Percentiles rank a stretch among this genome's conserved stretches.
These are phyloP conservation scores for Phoenoteleia sp. DNA, from an alignment of 2,888 invertebrate species.

Conservation along the genomic window DNA sequence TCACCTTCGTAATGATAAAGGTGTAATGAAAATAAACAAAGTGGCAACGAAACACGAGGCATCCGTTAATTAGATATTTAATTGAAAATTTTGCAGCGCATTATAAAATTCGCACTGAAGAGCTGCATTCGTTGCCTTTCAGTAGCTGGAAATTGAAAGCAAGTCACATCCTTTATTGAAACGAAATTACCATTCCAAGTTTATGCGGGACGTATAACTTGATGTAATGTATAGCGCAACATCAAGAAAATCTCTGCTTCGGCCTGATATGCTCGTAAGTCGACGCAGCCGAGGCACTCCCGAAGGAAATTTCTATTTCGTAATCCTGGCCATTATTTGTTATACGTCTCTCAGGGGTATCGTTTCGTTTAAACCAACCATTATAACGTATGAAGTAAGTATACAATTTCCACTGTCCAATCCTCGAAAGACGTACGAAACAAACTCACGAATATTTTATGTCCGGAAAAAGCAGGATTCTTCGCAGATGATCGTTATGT, in stretches of 20 bases:
- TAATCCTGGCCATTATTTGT: conserved; percentile 70
- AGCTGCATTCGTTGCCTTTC: conserved; percentile 22
- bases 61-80: conserved; percentile 36
- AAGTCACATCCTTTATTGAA: conserved; percentile 54
- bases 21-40: conserved; percentile 17
- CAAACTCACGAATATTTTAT: conserved; percentile 37
- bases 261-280: conserved; percentile 55
- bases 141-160: conserved; percentile 52
- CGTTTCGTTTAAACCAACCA: conserved; percentile 68
- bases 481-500: not conserved
- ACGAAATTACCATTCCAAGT: conserved; percentile 53
- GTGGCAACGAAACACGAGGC: not conserved
- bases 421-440: conserved; percentile 23
- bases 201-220: conserved; percentile 49
- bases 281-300: conserved; percentile 54
- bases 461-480: conserved; percentile 2
- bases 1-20: not conserved
- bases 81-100: conserved; percentile 26
- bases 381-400: conserved; percentile 68
- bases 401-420: conserved; percentile 53
- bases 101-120: conserved; percentile 37
- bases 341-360: conserved; percentile 63
- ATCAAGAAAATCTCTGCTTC: conserved; percentile 64
- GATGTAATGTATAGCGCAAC: conserved; percentile 47
- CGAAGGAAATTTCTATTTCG: conserved; percentile 71